Evolutionary conservation across 2,888 invertebrate genomes (phyloP).

Genomic region (Megaustenia siamemsis): DNA sequence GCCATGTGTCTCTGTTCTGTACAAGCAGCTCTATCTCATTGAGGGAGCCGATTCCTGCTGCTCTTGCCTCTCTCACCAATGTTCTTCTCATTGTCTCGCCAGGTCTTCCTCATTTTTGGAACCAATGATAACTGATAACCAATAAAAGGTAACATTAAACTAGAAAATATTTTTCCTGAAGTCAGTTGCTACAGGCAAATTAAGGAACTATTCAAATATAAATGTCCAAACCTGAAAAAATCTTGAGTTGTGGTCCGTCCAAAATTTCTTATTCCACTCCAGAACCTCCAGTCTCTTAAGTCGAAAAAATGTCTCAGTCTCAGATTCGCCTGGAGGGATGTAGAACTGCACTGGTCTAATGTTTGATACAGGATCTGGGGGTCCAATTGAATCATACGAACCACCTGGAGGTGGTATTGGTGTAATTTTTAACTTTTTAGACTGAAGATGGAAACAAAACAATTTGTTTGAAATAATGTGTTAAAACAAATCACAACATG

Average conservation of each 20-base stretch:
- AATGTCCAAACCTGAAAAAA: conserved; percentile 84
- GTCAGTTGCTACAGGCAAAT: no score
- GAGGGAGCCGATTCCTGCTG: no score
- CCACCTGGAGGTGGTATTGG: conserved; percentile 56
- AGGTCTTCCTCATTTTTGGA: no score
- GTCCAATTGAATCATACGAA: conserved; percentile 86
- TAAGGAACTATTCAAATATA: no score
- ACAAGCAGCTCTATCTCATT: no score
- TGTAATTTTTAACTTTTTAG: conserved; percentile 53
- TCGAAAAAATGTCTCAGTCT: conserved; percentile 85
- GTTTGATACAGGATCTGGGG: conserved; percentile 90
- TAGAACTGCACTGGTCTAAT: conserved; percentile 87
- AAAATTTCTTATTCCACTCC: conserved; percentile 91
- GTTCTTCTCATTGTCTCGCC: no score
- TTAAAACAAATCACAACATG: neutral
- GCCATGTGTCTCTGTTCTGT: no score
- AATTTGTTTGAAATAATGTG: neutral
- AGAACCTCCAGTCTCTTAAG: conserved; percentile 86
- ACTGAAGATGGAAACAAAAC: conserved; percentile 34
- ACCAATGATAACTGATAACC: no score
- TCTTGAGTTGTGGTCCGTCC: conserved; percentile 88
- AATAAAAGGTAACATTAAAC: no score
- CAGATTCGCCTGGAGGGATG: conserved; percentile 85
- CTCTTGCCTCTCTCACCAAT: no score
- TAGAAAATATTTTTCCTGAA: no score